phyloP scores from a whole-genome alignment of 1,140 invertebrate species.

The Platyura marginata region DNA sequence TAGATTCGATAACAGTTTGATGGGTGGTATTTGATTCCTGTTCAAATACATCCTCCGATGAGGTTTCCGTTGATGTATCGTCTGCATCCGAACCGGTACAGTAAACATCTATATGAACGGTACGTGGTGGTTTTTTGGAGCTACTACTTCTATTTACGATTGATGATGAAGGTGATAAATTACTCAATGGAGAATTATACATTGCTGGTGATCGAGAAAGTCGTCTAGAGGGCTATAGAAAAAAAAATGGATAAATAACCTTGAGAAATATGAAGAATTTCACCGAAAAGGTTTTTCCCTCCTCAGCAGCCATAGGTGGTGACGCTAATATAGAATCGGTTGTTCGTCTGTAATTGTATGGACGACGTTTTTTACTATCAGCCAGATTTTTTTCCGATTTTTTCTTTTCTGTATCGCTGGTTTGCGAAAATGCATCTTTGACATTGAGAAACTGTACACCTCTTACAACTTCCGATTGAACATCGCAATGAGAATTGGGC shows the following conservation, averaged over 20 bases:
- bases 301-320: no score
- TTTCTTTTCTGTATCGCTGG: constrained; percentile 17
- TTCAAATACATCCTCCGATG: constrained; percentile 20
- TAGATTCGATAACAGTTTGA: constrained; percentile 43
- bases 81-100: constrained; percentile 52
- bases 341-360: constrained; percentile 12
- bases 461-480: background rate
- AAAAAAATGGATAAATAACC: no score
- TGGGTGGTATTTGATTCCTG: constrained; percentile 29
- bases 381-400: constrained; percentile 5
- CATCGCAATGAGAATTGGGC: no score
- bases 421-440: constrained; percentile 20
- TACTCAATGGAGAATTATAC: background rate
- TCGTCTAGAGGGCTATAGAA: background rate
- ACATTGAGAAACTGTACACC: constrained; percentile 7
- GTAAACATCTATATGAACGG: constrained; percentile 60
- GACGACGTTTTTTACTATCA: constrained; percentile 7
- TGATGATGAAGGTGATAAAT: constrained; percentile 8
- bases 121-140: constrained; percentile 38
- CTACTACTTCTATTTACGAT: constrained; percentile 7
- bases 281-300: constrained; percentile 22
- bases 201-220: constrained; percentile 4
- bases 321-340: constrained; percentile 9
- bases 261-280: no score
- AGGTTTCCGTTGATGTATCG: constrained; percentile 17